Percentiles rank a stretch among this genome's conserved stretches.
These are phyloP conservation scores for Pollenia amentaria DNA, from an alignment of 2,888 invertebrate genomes.

Conservation along the genomic window DNA sequence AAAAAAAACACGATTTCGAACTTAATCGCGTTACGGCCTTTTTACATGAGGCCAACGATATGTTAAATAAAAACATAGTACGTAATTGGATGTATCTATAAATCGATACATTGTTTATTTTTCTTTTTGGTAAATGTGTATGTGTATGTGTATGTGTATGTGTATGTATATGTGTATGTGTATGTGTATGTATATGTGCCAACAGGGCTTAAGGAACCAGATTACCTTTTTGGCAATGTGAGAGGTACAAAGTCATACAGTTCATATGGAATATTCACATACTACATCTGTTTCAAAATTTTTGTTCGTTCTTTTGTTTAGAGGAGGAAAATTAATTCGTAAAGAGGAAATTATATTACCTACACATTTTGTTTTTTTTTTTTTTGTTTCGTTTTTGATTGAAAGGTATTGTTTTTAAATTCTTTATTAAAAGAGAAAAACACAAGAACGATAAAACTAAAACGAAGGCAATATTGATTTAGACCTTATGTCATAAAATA, in stretches of 20 bases:
- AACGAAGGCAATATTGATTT: too few species aligned
- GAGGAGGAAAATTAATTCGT: not conserved
- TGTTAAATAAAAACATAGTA: not conserved
- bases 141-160: not conserved
- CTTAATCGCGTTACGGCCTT: too few species aligned
- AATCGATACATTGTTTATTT: slow-evolving; percentile 28
- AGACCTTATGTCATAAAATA: too few species aligned
- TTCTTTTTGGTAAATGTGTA: not conserved
- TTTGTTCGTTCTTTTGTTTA: not conserved
- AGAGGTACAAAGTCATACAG: not conserved
- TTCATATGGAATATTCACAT: not conserved
- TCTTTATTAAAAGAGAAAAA: too few species aligned
- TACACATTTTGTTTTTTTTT: not conserved
- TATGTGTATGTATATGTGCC: too few species aligned
- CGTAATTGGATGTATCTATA: slow-evolving; percentile 16
- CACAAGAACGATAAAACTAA: too few species aligned
- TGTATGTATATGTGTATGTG: not conserved
- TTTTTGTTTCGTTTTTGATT: not conserved
- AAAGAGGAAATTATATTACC: not conserved
- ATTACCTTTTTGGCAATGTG: slow-evolving; percentile 9
- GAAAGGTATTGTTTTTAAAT: too few species aligned
- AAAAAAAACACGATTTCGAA: not conserved
- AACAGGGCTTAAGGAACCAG: not conserved
- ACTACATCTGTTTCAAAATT: not conserved
- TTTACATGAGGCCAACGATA: too few species aligned